Evolutionary conservation across 2,797 vertebrate genomes (phyloP).

Genomic region (Tarsius wallacei): DNA sequence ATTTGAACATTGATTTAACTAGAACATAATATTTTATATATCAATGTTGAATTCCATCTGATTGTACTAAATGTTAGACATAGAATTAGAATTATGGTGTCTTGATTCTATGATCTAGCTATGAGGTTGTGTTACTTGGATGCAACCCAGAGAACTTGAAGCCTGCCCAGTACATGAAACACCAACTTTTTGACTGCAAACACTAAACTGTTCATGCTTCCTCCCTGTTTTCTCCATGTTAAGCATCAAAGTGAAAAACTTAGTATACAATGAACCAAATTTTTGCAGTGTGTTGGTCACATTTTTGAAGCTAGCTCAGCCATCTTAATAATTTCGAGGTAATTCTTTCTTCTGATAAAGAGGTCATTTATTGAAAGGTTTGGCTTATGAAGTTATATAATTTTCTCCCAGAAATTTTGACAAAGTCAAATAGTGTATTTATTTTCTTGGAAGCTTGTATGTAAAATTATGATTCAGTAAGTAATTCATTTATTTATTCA

Average conservation of each 20-base stretch:
- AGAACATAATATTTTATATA: constrained; percentile 81
- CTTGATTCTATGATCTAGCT: constrained; percentile 65
- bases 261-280: background rate
- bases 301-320: background rate
- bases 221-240: background rate
- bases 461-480: background rate
- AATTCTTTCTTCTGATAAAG: background rate
- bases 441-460: background rate
- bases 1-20: constrained; percentile 76
- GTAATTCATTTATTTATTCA: background rate
- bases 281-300: background rate
- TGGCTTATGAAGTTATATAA: background rate
- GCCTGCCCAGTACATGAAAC: constrained; percentile 37
- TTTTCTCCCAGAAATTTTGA: background rate
- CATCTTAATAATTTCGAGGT: background rate
- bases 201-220: background rate
- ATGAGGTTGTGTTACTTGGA: constrained; percentile 62
- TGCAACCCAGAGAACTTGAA: constrained; percentile 50
- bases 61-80: constrained; percentile 70
- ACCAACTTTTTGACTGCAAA: constrained; percentile 5
- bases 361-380: background rate
- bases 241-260: constrained; percentile 21
- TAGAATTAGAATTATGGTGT: constrained; percentile 57
- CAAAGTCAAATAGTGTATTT: background rate
- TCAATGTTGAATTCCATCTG: constrained; percentile 78